Evolutionary conservation across 2,888 invertebrate genomes (phyloP), one percentile per base, ranked within the genome.

Genomic region (Scaeva pyrastri): DNA sequence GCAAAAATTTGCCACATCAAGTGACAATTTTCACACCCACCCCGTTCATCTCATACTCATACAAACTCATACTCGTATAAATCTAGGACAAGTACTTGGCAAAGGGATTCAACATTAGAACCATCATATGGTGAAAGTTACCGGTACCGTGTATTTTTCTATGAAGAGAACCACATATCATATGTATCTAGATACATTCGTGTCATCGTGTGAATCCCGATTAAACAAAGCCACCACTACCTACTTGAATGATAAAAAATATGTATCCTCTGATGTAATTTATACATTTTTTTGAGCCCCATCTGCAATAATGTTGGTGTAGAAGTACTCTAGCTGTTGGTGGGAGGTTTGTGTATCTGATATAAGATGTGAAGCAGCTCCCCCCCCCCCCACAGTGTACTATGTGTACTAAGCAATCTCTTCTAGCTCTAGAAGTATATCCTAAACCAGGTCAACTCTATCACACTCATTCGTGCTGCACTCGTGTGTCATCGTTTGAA

Each of bases 381-480:
- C n/a, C n/a, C n/a, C n/a, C n/a, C n/a, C n/a, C n/a, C 12, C 70
- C 66, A 50, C 56, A 45, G 52, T 31, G 43, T 39, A 10, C 11
- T 12, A 11, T 11, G 11, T 12, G 10, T 58, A 36, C 8, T 12
- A n/a, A n/a, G 8, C 8, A 45, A 16, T 41, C n/a, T 14, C 26
- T 16, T 64, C 45, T 45, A 66, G 23, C 31, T 66, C 50, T 26
- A 31, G 23, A 11, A 23, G 31, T 66, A 48, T 39, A 75, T 75
- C 71, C n/a, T 56, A 82, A 82, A 86, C 86, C 82, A 82, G 81
- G 86, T 86, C 86, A 86, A 82, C 74, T 62, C 62, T 74, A 50
- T 74, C 78, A 78, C 79, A 79, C 71, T 81, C 76, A 71, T 81
- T 76, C 84, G 80, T 72, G 71, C 71, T 85, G 85, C 85, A 80